phyloP scores from a whole-genome alignment of 2,113 vertebrate genomes.

The Semicossyphus pulcher region DNA sequence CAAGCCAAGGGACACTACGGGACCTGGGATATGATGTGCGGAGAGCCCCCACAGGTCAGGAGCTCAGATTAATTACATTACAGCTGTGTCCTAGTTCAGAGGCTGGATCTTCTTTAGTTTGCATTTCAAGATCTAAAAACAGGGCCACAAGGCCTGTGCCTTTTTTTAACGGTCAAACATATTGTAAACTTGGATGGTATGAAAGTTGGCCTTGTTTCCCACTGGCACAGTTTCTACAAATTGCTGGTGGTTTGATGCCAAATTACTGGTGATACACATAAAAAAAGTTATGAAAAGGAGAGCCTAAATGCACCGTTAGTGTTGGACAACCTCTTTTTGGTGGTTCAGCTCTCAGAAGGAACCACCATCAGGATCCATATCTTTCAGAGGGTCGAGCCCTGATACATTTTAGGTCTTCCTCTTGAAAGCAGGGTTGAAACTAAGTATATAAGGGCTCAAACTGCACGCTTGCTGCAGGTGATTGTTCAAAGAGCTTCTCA shows the following conservation, averaged over 20 bases:
- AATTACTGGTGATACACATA: neutral
- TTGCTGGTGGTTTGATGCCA: neutral
- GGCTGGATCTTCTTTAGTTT: neutral
- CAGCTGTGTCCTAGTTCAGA: neutral
- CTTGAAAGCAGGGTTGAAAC: neutral
- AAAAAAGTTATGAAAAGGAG: neutral
- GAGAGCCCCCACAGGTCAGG: constrained; percentile 90
- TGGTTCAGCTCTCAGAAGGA: neutral
- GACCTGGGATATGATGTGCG: constrained; percentile 98
- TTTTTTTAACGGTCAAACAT: neutral
- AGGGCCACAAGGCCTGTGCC: neutral
- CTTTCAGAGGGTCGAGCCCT: too few relatives aligned
- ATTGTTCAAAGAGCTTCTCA: constrained; percentile 7
- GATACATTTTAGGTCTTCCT: too few relatives aligned
- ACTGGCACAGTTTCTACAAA: neutral
- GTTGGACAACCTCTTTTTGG: neutral
- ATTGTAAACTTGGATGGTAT: too few relatives aligned
- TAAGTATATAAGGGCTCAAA: neutral
- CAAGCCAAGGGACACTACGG: constrained; percentile 91
- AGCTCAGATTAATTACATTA: neutral
- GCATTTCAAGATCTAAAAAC: neutral
- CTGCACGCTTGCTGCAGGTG: neutral
- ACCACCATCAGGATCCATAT: too few relatives aligned
- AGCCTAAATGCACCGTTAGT: neutral
- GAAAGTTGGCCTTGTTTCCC: neutral